Percentiles rank a stretch among this genome's conserved stretches.
Evolutionary conservation across 1,140 invertebrate species (phyloP).

Genomic region (Sitobion miscanthi): DNA sequence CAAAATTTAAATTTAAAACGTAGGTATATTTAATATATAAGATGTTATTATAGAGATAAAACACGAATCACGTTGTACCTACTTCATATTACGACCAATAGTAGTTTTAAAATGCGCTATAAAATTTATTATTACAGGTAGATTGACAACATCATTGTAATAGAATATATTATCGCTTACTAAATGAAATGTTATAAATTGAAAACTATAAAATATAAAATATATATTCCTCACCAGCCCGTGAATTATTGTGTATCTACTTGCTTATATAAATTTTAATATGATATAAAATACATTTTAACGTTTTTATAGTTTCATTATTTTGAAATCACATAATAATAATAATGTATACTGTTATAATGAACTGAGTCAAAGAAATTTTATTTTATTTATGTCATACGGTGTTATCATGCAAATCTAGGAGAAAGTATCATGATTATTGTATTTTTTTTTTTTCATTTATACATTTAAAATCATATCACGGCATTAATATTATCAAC

Average conservation of each 20-base stretch:
- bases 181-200: not conserved
- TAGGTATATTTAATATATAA: not conserved
- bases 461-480: not conserved
- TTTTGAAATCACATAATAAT: not conserved
- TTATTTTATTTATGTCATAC: not conserved
- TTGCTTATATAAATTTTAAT: not conserved
- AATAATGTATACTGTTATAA: not conserved
- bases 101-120: not conserved
- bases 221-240: not conserved
- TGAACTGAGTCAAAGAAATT: not conserved
- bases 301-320: not conserved
- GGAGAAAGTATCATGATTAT: conserved; percentile 19
- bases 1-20: not conserved
- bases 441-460: not conserved
- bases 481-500: not conserved
- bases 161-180: not conserved
- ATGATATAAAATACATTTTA: not conserved
- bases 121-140: not conserved
- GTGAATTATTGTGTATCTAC: not conserved
- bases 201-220: not conserved
- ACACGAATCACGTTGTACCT: not conserved
- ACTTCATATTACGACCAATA: not conserved
- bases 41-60: not conserved
- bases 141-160: not conserved
- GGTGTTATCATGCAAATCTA: not conserved